Base-by-base conservation (phyloP, 2,888 invertebrate species). In the Trachelus troglodyta region DNA sequence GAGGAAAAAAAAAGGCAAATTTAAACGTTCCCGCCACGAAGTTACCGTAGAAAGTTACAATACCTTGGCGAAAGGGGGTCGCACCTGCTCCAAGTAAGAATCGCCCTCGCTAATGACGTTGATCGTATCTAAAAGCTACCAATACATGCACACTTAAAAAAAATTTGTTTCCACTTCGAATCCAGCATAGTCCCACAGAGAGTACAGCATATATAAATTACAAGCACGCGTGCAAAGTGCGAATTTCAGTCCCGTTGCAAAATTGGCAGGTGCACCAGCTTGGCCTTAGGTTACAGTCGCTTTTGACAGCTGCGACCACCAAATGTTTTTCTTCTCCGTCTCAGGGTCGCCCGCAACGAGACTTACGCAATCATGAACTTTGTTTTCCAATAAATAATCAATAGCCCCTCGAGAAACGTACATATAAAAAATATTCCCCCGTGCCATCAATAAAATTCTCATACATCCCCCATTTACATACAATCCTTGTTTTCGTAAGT, bases 51-150 rank as follows among this genome's bases (percentile, higher is more conserved):
- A 33, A 31, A 34, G 71, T 71, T 34, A 71, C 71, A 9, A 71
- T 71, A 12, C 31, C 71, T 71, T 71, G 71, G 9, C 23, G 34
- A 71, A 71, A 71, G 71, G 71, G 31, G 71, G 71, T 71, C 71
- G 71, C 71, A 71, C 71, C 71, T 71, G 71, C 71, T 33, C 12
- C 31, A 15, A 12, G 71, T 9, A 56, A 56, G 56, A 23, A 0
- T 56, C 56, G 56, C 56, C 56, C 56, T 23, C 1, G 56, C 56
- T 23, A 56, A 23, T 56, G 23, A 56, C 23, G 56, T 23, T 9
- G 56, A 56, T 56, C 23, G 23, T 56, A 56, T 56, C 56, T 56
- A 23, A 23, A 9, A 23, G 1, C 1, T 9, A 56, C 23, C 23
- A 56, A 15, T 9, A 23, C 56, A 6, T 6, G 2, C 9, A 23